phyloP scores from a whole-genome alignment of 2,888 invertebrate genomes.

The Saturnia japonica region DNA sequence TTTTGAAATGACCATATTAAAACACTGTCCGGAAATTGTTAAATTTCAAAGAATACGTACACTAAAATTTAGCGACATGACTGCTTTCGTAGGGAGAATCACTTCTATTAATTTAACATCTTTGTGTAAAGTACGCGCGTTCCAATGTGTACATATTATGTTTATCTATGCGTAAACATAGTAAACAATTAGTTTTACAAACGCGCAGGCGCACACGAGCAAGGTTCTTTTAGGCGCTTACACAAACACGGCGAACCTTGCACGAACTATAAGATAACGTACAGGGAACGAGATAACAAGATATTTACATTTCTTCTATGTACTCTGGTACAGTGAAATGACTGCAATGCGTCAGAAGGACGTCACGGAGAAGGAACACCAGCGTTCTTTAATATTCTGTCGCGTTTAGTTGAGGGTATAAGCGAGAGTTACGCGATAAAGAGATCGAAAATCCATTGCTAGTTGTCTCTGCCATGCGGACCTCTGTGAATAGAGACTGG shows the following conservation, averaged over 20 bases:
- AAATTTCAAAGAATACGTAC: too few relatives aligned
- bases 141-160: neutral
- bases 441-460: too few relatives aligned
- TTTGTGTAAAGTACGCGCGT: neutral
- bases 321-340: neutral
- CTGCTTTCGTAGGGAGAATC: neutral
- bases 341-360: neutral
- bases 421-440: too few relatives aligned
- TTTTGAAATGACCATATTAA: too few relatives aligned
- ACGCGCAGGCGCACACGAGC: neutral
- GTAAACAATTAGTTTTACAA: neutral
- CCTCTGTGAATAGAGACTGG: too few relatives aligned
- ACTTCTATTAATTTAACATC: neutral
- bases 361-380: too few relatives aligned
- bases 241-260: constrained; percentile 11
- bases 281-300: neutral
- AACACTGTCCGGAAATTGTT: too few relatives aligned
- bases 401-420: too few relatives aligned
- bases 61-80: too few relatives aligned
- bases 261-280: neutral
- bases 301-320: neutral
- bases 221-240: constrained; percentile 16
- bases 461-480: too few relatives aligned
- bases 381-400: too few relatives aligned
- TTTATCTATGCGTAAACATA: constrained; percentile 10